Evolutionary conservation across 2,888 invertebrate species (phyloP).

Genomic region (Glomeris marginata): DNA sequence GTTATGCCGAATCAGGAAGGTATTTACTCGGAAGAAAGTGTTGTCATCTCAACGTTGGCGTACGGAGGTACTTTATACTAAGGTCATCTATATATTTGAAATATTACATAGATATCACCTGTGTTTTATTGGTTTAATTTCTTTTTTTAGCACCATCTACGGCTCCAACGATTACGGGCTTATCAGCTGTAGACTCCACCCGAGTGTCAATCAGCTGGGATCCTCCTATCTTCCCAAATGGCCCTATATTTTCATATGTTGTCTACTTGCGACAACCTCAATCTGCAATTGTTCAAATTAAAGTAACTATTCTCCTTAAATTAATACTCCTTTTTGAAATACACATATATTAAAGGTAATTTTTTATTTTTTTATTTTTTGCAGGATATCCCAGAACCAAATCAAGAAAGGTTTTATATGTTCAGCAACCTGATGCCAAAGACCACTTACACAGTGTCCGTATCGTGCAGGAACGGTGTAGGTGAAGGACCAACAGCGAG

Average conservation of each 20-base stretch:
- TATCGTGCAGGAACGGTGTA: constrained; percentile 61
- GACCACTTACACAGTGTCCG: constrained; percentile 57
- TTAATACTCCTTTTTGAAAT: too few species aligned
- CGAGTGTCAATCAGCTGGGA: constrained; percentile 79
- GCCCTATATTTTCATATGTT: constrained; percentile 72
- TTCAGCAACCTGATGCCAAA: constrained; percentile 55
- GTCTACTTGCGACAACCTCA: constrained; percentile 48
- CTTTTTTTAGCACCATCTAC: constrained; percentile 60
- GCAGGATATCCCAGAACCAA: constrained; percentile 58
- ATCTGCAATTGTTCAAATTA: constrained; percentile 45
- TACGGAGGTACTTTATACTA: constrained; percentile 40
- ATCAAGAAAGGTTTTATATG: constrained; percentile 55
- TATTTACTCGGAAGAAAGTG: constrained; percentile 25
- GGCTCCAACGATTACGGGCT: constrained; percentile 51
- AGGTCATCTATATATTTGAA: too few species aligned
- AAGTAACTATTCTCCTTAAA: constrained; percentile 38
- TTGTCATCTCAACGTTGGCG: constrained; percentile 27
- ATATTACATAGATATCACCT: background rate
- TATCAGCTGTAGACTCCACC: constrained; percentile 52
- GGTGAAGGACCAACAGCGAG: constrained; percentile 61
- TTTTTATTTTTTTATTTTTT: too few species aligned
- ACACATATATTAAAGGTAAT: too few species aligned
- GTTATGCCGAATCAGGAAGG: constrained; percentile 37
- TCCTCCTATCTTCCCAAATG: constrained; percentile 71
- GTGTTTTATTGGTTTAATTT: background rate